Evolutionary conservation across 2,113 vertebrate genomes (phyloP).

Genomic region (Oryzias javanicus): DNA sequence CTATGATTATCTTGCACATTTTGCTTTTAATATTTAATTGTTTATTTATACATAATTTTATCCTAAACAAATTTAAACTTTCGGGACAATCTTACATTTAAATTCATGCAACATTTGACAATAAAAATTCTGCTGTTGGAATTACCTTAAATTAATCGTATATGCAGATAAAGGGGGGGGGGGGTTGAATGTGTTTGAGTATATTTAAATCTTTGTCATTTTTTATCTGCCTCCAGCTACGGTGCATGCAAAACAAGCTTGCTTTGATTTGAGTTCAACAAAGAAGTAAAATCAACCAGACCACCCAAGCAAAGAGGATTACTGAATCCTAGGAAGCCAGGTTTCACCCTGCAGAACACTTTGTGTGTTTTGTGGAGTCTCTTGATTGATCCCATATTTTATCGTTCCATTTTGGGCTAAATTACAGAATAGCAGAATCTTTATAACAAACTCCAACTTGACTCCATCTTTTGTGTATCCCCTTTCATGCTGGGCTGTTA

Average conservation of each 20-base stretch:
- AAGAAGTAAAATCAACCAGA: slow-evolving; percentile 39
- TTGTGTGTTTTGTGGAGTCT: slow-evolving; percentile 33
- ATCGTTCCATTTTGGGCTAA: slow-evolving; percentile 49
- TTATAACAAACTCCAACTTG: slow-evolving; percentile 38
- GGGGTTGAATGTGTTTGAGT: slow-evolving; percentile 37
- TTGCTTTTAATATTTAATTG: too few relatives aligned
- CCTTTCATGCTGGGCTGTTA: background rate
- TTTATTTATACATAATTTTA: too few relatives aligned
- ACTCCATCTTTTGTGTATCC: slow-evolving; percentile 28
- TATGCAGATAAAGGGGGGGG: slow-evolving; percentile 20
- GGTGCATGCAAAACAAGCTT: slow-evolving; percentile 18
- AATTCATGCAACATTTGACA: too few relatives aligned
- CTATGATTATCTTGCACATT: too few relatives aligned
- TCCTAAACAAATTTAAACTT: too few relatives aligned
- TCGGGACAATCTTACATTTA: too few relatives aligned
- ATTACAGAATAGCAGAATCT: slow-evolving; percentile 62
- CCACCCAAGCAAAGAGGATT: slow-evolving; percentile 57
- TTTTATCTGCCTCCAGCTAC: slow-evolving; percentile 30
- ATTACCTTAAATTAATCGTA: too few relatives aligned
- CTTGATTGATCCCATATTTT: slow-evolving; percentile 66
- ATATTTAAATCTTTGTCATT: slow-evolving; percentile 17
- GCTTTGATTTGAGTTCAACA: slow-evolving; percentile 44
- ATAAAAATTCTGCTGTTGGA: too few relatives aligned
- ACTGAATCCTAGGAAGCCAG: slow-evolving; percentile 26
- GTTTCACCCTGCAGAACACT: slow-evolving; percentile 26